Evolutionary conservation across 2,113 vertebrate genomes (phyloP), one percentile per base, ranked within the genome.

Genomic region (Neoarius graeffei): DNA sequence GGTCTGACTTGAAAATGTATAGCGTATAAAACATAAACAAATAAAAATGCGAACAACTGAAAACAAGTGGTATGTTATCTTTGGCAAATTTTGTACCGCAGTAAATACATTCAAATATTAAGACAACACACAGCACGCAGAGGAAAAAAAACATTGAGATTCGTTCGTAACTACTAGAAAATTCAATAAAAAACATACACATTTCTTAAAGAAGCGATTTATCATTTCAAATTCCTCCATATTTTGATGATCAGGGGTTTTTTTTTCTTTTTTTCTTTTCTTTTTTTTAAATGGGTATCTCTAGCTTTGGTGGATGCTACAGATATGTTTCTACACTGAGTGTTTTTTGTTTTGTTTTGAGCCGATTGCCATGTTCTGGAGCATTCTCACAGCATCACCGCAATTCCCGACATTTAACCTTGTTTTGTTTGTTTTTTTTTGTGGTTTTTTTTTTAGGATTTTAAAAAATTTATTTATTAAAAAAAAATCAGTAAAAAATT

Each of bases 81-180:
- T 99, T 99, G 98, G 98, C 98, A 99, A 99, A 98, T 98, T 90
- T 97, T 95, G 96, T 97, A 99, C 97, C 96, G 97, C 97, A 97
- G 97, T 97, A 97, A 98, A 97, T 99, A 99, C 98, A 99, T 99
- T 99, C 97, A 98, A 97, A 99, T 99, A 99, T 97, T 97, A 97
- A 97, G 96, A 99, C 97, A 96, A 98, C 96, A 97, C 97, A 98
- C 97, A 83, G 96, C 97, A 98, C 98, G 96, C 97, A 95, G 96
- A 95, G 93, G 92, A 25, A 96, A 95, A 96, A 97, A 97, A 96
- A 98, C 98, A 99, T 96, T 97, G 96, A 97, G 93, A 94, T 97
- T 74, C 95, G 96, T 95, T 95, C 92, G 91, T 92, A 94, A 96
- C 97, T 97, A 99, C 98, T 98, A 98, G 97, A 97, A 99, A 98